These are phyloP conservation scores for Andricus quercusramuli DNA, from an alignment of 2,888 invertebrate genomes.

Conservation along the genomic window DNA sequence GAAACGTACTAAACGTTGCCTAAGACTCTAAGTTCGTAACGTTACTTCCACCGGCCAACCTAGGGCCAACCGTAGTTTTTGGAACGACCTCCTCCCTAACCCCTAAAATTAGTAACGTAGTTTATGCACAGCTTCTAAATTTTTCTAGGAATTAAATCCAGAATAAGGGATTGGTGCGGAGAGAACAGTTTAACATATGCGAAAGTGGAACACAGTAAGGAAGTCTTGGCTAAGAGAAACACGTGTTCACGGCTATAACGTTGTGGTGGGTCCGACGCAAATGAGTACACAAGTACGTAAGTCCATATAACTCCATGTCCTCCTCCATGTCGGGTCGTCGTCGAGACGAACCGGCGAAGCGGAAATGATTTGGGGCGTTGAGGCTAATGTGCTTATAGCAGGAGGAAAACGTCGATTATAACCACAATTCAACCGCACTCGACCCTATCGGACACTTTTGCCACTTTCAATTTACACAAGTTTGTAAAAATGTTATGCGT, in stretches of 20 bases:
- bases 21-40: too few relatives aligned
- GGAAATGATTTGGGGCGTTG: slow-evolving; percentile 37
- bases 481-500: not conserved
- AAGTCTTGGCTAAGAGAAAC: slow-evolving; percentile 32
- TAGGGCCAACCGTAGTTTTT: too few relatives aligned
- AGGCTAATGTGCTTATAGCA: slow-evolving; percentile 32
- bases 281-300: slow-evolving; percentile 33
- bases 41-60: too few relatives aligned
- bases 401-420: slow-evolving; percentile 24
- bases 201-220: slow-evolving; percentile 27
- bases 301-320: not conserved
- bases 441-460: not conserved
- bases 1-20: too few relatives aligned
- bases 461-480: not conserved
- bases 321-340: slow-evolving; percentile 11
- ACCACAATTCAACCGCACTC: slow-evolving; percentile 15
- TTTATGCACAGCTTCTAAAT: not conserved
- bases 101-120: too few relatives aligned
- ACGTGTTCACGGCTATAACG: slow-evolving; percentile 13
- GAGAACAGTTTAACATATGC: not conserved
- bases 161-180: not conserved
- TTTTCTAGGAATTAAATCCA: not conserved
- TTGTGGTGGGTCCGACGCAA: slow-evolving; percentile 23
- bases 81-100: too few relatives aligned
- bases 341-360: slow-evolving; percentile 9